Percentiles rank a stretch among this genome's conserved stretches.
These are phyloP conservation scores for Wasmannia auropunctata DNA, from an alignment of 1,140 invertebrate genomes.

Conservation along the genomic window DNA sequence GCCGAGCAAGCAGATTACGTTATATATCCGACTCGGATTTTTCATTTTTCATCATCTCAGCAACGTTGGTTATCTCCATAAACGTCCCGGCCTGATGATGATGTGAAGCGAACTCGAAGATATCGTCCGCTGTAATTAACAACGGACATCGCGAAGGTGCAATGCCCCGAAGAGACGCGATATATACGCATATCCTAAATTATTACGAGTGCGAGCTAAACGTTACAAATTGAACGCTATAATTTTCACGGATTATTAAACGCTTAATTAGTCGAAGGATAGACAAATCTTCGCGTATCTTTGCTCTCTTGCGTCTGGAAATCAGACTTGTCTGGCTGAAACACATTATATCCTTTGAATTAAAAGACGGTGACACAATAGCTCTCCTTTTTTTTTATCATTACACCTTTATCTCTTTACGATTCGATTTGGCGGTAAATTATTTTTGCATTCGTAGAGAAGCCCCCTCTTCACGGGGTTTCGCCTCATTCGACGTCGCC, in stretches of 20 bases:
- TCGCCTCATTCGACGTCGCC: not conserved
- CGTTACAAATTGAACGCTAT: not conserved
- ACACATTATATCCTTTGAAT: not conserved
- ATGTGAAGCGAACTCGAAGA: not conserved
- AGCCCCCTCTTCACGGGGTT: not conserved
- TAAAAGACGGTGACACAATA: not conserved
- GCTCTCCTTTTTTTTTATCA: not conserved
- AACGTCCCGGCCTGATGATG: not conserved
- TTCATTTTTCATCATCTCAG: slow-evolving; percentile 9
- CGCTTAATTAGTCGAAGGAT: not conserved
- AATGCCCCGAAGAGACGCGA: not conserved
- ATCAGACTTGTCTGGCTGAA: not conserved
- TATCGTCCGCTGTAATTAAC: not conserved
- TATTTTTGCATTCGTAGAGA: slow-evolving; percentile 28
- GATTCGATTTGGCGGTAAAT: slow-evolving; percentile 3
- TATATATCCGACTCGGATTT: not conserved
- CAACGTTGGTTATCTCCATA: not conserved
- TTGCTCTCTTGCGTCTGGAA: not conserved
- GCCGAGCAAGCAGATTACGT: not conserved
- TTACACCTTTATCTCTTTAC: not conserved
- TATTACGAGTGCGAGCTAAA: not conserved
- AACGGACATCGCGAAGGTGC: not conserved
- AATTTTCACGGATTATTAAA: not conserved
- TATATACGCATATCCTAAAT: slow-evolving; percentile 16
- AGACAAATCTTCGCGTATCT: not conserved